A percentile compares a stretch with the other conserved stretches of the same genome.
Evolutionary conservation across 2,888 invertebrate species (phyloP).

Genomic region (Drosophila sordidula): DNA sequence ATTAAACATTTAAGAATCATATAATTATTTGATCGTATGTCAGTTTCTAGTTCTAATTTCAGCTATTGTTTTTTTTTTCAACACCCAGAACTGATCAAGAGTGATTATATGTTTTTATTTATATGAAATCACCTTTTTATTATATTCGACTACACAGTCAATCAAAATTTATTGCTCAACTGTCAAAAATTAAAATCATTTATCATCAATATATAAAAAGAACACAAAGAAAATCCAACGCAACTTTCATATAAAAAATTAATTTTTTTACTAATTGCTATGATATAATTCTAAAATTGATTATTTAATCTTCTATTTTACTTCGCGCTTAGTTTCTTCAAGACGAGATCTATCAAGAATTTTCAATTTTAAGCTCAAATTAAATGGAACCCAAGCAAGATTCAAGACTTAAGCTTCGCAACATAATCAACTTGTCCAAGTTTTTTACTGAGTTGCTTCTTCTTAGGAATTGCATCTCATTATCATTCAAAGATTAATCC

Average conservation of each 20-base stretch:
- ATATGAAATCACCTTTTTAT: not conserved
- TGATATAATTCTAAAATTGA: not conserved
- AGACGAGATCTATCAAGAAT: not conserved
- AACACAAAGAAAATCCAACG: not conserved
- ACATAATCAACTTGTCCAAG: slow-evolving; percentile 19
- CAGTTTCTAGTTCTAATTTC: not conserved
- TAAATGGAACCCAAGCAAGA: slow-evolving; percentile 8
- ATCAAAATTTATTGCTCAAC: not conserved
- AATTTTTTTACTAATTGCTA: not conserved
- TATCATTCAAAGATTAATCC: slow-evolving; percentile 23
- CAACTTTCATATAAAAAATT: not conserved
- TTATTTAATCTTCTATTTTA: not conserved
- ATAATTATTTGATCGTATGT: not conserved
- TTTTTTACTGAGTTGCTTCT: slow-evolving; percentile 4
- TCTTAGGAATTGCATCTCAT: slow-evolving; percentile 12
- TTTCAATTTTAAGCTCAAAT: not conserved
- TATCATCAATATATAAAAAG: not conserved
- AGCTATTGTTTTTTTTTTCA: not conserved
- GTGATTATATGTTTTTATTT: not conserved
- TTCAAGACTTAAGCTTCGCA: not conserved
- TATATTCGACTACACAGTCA: not conserved
- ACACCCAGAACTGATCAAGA: not conserved
- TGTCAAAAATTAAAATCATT: not conserved
- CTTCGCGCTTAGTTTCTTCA: not conserved
- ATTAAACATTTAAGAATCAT: not conserved